Evolutionary conservation across 1,140 invertebrate species (phyloP).

Genomic region (Bombus picipes): DNA sequence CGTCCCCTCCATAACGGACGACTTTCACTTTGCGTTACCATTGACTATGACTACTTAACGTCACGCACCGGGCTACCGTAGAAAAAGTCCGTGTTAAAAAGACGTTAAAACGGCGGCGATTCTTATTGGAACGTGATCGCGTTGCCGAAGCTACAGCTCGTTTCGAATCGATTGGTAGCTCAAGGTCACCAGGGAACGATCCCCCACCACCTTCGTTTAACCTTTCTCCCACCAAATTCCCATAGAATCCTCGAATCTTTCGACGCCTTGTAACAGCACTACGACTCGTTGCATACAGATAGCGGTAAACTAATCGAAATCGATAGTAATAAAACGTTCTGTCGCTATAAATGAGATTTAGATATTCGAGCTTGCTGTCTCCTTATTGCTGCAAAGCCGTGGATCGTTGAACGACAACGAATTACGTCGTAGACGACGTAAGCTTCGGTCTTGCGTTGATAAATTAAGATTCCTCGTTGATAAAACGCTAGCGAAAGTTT

Average conservation of each 20-base stretch:
- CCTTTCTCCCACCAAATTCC: background rate
- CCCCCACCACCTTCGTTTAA: background rate
- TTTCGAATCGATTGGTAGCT: background rate
- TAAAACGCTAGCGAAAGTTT: background rate
- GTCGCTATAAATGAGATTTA: no score
- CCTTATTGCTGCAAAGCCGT: rapidly evolving
- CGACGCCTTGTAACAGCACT: background rate
- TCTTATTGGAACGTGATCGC: background rate
- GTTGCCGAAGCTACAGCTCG: background rate
- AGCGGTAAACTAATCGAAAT: no score
- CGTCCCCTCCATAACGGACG: slow-evolving; percentile 8
- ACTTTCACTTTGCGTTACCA: slow-evolving; percentile 22
- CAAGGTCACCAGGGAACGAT: background rate
- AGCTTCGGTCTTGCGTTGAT: background rate
- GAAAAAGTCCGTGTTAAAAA: background rate
- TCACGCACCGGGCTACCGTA: background rate
- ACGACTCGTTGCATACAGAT: no score
- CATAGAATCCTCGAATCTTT: background rate
- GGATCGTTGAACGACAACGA: no score
- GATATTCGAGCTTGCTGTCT: no score
- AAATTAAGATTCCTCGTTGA: background rate
- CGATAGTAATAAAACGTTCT: no score
- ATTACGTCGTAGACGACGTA: no score
- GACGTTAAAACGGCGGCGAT: background rate
- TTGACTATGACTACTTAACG: slow-evolving; percentile 41